These are phyloP conservation scores for Lagorchestes hirsutus DNA, from an alignment of 2,797 vertebrate species.

Conservation along the genomic window DNA sequence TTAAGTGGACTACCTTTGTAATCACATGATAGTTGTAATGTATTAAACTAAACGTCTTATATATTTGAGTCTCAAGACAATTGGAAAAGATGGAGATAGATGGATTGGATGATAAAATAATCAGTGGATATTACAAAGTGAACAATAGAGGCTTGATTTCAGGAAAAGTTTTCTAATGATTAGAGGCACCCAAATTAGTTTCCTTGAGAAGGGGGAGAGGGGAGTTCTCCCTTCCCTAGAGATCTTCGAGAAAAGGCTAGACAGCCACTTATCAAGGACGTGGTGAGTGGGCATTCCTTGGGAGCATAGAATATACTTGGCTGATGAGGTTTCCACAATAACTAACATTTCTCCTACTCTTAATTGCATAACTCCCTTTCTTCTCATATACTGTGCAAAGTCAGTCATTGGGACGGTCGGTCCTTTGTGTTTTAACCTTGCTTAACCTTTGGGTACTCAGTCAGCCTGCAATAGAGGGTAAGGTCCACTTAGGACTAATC, in stretches of 20 bases:
- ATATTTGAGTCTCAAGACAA: background rate
- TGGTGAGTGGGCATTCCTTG: too few species aligned
- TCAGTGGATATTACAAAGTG: background rate
- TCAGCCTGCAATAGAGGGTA: background rate
- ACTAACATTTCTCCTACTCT: background rate
- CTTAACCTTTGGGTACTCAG: background rate
- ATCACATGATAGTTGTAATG: background rate
- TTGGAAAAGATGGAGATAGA: background rate
- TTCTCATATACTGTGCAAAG: background rate
- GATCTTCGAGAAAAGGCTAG: too few species aligned
- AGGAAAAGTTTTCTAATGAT: too few species aligned
- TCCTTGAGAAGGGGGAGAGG: too few species aligned
- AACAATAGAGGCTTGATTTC: too few species aligned
- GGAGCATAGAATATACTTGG: background rate
- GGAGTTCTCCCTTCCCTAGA: too few species aligned
- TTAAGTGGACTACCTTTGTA: background rate
- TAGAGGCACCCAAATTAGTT: too few species aligned
- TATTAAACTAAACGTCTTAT: background rate
- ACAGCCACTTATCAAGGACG: too few species aligned
- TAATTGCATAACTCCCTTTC: background rate
- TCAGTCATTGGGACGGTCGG: background rate
- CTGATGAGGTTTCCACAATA: background rate
- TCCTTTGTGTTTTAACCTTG: too few species aligned
- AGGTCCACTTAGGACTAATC: background rate
- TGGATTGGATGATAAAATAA: background rate